These are phyloP conservation scores for Sula dactylatra DNA, from an alignment of 2,113 vertebrate genomes.

Conservation along the genomic window DNA sequence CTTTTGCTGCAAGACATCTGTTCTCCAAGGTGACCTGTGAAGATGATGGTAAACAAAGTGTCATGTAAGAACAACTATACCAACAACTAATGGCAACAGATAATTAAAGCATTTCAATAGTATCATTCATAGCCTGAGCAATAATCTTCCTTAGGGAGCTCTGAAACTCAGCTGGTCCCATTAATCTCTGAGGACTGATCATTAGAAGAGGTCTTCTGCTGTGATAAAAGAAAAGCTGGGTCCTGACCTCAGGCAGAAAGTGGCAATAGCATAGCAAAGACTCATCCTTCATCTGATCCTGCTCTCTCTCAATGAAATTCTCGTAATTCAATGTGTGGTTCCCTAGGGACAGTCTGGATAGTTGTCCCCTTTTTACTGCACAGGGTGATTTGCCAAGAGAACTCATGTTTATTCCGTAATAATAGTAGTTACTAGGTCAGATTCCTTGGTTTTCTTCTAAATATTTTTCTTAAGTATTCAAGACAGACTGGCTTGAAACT, in stretches of 20 bases:
- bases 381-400: background rate
- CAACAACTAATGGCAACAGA: background rate
- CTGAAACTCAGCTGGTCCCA: background rate
- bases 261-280: background rate
- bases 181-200: conserved; percentile 1
- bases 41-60: background rate
- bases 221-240: background rate
- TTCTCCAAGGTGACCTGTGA: background rate
- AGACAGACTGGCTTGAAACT: background rate
- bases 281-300: background rate
- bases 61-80: background rate
- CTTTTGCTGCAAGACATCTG: background rate
- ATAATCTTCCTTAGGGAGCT: background rate
- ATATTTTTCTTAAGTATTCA: background rate
- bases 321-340: background rate
- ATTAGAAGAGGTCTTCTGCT: conserved; percentile 15
- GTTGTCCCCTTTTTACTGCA: background rate
- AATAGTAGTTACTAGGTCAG: background rate
- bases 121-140: background rate
- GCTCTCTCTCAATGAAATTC: background rate
- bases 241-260: conserved; percentile 1
- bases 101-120: conserved; percentile 22
- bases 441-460: background rate
- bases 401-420: background rate
- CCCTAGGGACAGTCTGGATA: background rate